Evolutionary conservation across 2,797 vertebrate species (phyloP).

Genomic region (Gallirallus australis): DNA sequence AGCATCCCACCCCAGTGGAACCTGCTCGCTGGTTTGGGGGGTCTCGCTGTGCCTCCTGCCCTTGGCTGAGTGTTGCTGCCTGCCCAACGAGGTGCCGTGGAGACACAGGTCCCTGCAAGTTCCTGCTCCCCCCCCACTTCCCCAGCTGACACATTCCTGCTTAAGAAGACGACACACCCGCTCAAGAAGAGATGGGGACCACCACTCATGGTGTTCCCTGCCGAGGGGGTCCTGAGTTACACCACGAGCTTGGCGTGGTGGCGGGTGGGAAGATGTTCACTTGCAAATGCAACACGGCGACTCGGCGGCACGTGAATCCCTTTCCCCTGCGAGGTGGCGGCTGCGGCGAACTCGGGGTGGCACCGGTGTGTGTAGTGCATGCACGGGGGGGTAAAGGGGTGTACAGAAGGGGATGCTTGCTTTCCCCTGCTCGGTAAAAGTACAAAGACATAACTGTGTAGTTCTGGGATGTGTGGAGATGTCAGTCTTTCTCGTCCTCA

Average conservation of each 20-base stretch:
- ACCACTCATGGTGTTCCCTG: not conserved
- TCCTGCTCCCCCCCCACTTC: not conserved
- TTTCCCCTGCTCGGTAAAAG: not conserved
- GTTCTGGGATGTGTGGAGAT: not conserved
- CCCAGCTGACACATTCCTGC: not conserved
- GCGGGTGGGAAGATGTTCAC: not conserved
- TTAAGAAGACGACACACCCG: not conserved
- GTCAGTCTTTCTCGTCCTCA: not conserved
- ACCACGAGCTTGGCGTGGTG: rapidly evolving
- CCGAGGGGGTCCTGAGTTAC: not conserved
- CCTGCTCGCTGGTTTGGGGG: not conserved
- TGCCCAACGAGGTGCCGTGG: rapidly evolving
- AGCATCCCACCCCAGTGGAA: rapidly evolving
- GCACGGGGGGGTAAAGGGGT: not conserved
- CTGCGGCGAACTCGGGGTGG: not conserved
- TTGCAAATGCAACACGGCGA: rapidly evolving
- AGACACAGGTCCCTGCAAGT: not conserved
- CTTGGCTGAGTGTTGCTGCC: not conserved
- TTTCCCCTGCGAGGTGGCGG: not conserved
- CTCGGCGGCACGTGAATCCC: not conserved
- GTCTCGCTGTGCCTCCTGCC: not conserved
- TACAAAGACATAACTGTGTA: not conserved
- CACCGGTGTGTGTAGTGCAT: not conserved
- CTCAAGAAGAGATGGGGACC: not conserved
- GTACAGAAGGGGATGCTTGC: not conserved